These are phyloP conservation scores for Drosophila nr. perissopoda DNA, from an alignment of 2,888 invertebrate genomes.

Conservation along the genomic window DNA sequence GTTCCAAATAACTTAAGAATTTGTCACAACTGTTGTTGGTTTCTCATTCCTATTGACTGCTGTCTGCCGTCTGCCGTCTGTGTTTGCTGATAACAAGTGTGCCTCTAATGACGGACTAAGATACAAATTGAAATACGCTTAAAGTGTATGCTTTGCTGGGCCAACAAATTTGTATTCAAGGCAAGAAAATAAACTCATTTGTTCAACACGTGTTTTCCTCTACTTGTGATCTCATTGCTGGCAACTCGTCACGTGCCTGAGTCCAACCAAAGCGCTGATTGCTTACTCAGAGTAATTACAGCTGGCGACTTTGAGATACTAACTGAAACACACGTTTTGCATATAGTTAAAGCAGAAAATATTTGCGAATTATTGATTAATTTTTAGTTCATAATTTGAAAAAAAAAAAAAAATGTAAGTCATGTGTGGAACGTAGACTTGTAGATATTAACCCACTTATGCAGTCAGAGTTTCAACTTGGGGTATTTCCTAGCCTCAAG, in stretches of 20 bases:
- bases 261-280: background rate
- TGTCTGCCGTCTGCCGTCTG: background rate
- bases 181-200: background rate
- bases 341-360: background rate
- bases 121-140: background rate
- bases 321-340: background rate
- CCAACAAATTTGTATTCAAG: background rate
- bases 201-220: background rate
- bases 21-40: background rate
- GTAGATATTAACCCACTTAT: background rate
- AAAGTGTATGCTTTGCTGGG: too few species aligned
- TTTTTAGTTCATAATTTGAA: too few species aligned
- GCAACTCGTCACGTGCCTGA: slow-evolving; percentile 9
- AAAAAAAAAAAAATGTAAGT: background rate
- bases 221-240: slow-evolving; percentile 3
- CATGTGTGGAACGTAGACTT: background rate
- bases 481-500: background rate
- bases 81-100: slow-evolving; percentile 13
- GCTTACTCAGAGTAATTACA: background rate
- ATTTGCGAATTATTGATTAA: background rate
- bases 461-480: background rate
- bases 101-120: background rate
- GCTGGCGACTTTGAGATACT: slow-evolving; percentile 1
- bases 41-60: background rate
- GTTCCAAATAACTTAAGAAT: background rate